Evolutionary conservation across 2,797 vertebrate genomes (phyloP).

Genomic region (Catamblyrhynchus diadema): DNA sequence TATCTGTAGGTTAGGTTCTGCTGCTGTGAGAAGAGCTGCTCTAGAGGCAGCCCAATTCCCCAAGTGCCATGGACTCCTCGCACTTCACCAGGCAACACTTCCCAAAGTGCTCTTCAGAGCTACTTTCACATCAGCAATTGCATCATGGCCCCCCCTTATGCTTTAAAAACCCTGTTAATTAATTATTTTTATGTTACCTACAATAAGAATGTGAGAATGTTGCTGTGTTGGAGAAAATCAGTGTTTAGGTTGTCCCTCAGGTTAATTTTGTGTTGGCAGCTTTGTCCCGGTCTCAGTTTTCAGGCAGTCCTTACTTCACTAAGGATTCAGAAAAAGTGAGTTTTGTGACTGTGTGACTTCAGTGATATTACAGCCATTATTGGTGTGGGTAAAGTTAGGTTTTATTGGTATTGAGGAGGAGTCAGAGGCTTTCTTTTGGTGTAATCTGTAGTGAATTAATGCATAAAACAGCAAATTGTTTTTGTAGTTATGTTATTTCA

Average conservation of each 20-base stretch:
- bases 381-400: background rate
- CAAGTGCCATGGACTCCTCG: rapidly evolving
- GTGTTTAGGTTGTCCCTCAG: background rate
- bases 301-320: background rate
- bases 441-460: background rate
- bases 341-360: background rate
- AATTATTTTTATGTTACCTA: background rate
- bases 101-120: background rate
- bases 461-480: background rate
- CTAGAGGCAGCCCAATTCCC: background rate
- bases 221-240: background rate
- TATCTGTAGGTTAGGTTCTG: background rate
- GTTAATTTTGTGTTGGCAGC: background rate
- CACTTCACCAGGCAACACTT: background rate
- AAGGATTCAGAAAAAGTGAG: background rate
- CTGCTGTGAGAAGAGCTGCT: background rate
- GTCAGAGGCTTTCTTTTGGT: background rate
- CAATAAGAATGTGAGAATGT: background rate
- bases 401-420: background rate
- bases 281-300: background rate
- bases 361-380: background rate
- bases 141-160: background rate
- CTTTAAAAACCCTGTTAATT: background rate
- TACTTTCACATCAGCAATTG: background rate
- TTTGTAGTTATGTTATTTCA: background rate